Evolutionary conservation across 2,113 vertebrate species (phyloP).

Genomic region (Cyprinodon brontotheroides): DNA sequence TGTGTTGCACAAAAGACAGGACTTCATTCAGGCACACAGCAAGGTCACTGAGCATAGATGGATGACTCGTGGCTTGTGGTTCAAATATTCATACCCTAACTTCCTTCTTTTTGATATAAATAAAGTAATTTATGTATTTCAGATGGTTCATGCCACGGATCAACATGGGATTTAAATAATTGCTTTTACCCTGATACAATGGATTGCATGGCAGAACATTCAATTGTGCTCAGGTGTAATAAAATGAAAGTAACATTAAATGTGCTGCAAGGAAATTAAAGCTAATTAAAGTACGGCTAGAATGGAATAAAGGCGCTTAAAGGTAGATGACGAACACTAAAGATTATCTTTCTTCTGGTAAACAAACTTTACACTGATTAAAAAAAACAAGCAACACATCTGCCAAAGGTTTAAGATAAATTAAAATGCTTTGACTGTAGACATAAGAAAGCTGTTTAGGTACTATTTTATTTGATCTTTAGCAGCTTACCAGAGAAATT

Average conservation of each 20-base stretch:
- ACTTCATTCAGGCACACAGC: slow-evolving; percentile 39
- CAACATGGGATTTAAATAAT: background rate
- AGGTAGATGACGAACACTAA: no score
- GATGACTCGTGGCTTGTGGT: slow-evolving; percentile 35
- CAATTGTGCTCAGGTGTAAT: no score
- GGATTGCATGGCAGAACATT: background rate
- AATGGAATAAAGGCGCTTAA: no score
- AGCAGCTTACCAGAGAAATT: background rate
- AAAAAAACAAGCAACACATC: background rate
- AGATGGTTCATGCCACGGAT: slow-evolving; percentile 27
- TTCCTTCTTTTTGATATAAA: slow-evolving; percentile 20
- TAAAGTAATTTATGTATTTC: slow-evolving; percentile 69
- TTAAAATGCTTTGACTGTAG: background rate
- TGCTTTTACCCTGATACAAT: background rate
- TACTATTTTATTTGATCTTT: background rate
- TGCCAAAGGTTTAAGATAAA: background rate
- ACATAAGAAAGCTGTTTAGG: background rate
- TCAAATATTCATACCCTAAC: slow-evolving; percentile 46
- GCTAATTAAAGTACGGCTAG: no score
- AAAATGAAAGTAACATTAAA: no score
- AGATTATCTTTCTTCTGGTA: no score
- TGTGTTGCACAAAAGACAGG: slow-evolving; percentile 31
- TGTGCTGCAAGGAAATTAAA: no score
- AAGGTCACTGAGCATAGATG: slow-evolving; percentile 58
- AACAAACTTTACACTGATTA: background rate